Percentiles rank a stretch among this genome's conserved stretches.
Conservation (phyloP, 2,797 vertebrate species). For the Orientallactaga sibirica region DNA sequence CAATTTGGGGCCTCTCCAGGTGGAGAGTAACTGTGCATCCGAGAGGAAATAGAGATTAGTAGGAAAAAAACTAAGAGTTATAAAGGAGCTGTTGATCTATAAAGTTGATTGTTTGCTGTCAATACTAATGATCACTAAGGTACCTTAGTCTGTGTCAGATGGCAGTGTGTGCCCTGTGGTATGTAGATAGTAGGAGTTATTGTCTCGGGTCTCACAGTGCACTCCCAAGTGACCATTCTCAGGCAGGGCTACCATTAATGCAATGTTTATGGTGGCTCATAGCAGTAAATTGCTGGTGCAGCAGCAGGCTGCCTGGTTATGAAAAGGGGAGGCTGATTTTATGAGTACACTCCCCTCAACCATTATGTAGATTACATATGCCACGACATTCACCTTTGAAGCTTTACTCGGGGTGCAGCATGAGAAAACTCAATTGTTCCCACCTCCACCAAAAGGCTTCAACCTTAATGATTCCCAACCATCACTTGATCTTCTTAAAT, state of each 20-base stretch:
- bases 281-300: constrained; percentile 66
- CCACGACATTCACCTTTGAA: not conserved
- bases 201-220: constrained; percentile 42
- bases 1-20: constrained; percentile 76
- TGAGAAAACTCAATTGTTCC: not conserved
- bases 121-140: constrained; percentile 68
- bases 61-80: constrained; percentile 3
- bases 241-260: constrained; percentile 41
- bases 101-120: constrained; percentile 71
- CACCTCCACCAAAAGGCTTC: not conserved
- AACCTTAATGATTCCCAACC: not conserved
- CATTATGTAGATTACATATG: not conserved
- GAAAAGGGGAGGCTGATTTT: not conserved
- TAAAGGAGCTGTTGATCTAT: constrained; percentile 56
- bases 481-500: not conserved
- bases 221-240: constrained; percentile 37
- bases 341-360: not conserved
- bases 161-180: not conserved
- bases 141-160: constrained; percentile 10
- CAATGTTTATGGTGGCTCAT: constrained; percentile 60
- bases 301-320: constrained; percentile 50
- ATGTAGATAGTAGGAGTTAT: constrained; percentile 53
- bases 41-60: constrained; percentile 66
- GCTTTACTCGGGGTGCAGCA: not conserved
- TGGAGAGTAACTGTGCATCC: constrained; percentile 76